phyloP scores from a whole-genome alignment of 2,888 invertebrate genomes.

The Cheilosia impressa region DNA sequence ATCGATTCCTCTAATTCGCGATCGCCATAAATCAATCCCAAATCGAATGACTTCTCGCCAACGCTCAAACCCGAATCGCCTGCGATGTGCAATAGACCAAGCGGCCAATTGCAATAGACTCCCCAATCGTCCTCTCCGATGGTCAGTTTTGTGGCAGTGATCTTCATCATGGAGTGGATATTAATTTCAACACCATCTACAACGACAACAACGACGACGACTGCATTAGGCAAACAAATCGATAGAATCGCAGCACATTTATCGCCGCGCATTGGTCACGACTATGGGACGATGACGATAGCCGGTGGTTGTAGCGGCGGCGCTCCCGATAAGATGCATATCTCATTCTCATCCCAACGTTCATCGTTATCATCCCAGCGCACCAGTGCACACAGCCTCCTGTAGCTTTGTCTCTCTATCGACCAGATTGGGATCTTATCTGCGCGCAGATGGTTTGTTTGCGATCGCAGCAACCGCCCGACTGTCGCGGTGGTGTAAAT shows the following conservation, averaged over 20 bases:
- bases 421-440: slow-evolving; percentile 62
- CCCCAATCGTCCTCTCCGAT: not conserved
- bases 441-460: slow-evolving; percentile 44
- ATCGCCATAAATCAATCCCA: slow-evolving; percentile 59
- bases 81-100: slow-evolving; percentile 2
- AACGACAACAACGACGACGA: slow-evolving; percentile 19
- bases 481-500: slow-evolving; percentile 7
- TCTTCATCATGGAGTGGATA: slow-evolving; percentile 60
- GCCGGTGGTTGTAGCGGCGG: not conserved
- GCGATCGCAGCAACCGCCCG: slow-evolving; percentile 27
- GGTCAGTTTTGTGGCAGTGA: slow-evolving; percentile 55
- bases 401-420: slow-evolving; percentile 1
- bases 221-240: slow-evolving; percentile 69
- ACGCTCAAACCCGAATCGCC: slow-evolving; percentile 32
- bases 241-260: slow-evolving; percentile 63
- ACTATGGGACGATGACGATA: not conserved
- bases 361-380: slow-evolving; percentile 43
- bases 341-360: slow-evolving; percentile 38
- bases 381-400: slow-evolving; percentile 3
- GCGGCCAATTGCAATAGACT: not conserved
- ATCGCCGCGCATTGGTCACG: slow-evolving; percentile 37
- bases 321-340: slow-evolving; percentile 59
- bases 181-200: slow-evolving; percentile 62
- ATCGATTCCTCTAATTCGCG: slow-evolving; percentile 35
- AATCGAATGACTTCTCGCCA: slow-evolving; percentile 43